A percentile compares a stretch with the other conserved stretches of the same genome.
These are phyloP conservation scores for Anas acuta DNA, from an alignment of 2,797 vertebrate genomes.

Conservation along the genomic window DNA sequence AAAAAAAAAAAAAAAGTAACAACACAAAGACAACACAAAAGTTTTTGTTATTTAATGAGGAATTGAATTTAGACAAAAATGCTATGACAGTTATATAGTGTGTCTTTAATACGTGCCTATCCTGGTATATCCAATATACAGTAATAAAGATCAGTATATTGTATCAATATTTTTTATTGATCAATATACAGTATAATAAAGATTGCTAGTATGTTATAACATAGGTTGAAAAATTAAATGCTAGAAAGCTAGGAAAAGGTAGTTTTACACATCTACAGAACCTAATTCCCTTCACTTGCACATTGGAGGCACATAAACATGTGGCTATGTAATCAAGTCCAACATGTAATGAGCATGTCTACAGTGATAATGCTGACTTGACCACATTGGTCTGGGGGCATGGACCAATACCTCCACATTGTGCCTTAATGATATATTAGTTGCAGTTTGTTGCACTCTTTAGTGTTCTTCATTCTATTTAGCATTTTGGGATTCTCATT, in stretches of 20 bases:
- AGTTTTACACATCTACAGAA: no score
- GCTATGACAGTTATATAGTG: not conserved
- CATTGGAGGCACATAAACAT: not conserved
- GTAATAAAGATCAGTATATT: no score
- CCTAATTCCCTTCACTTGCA: no score
- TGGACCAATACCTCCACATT: not conserved
- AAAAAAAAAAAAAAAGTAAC: not conserved
- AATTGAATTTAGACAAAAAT: not conserved
- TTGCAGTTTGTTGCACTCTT: not conserved
- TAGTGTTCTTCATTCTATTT: not conserved
- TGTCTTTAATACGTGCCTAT: no score
- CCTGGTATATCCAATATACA: no score
- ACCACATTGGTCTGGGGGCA: not conserved
- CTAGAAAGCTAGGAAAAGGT: no score
- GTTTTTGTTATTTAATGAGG: not conserved
- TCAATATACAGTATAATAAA: no score
- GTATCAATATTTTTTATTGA: no score
- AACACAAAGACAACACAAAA: not conserved
- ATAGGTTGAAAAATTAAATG: no score
- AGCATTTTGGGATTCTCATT: not conserved
- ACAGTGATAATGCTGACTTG: not conserved
- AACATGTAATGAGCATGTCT: not conserved
- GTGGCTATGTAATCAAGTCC: not conserved
- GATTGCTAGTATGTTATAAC: no score
- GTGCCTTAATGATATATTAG: not conserved